Evolutionary conservation across 2,888 invertebrate species (phyloP).

Genomic region (Trichacis sp.): DNA sequence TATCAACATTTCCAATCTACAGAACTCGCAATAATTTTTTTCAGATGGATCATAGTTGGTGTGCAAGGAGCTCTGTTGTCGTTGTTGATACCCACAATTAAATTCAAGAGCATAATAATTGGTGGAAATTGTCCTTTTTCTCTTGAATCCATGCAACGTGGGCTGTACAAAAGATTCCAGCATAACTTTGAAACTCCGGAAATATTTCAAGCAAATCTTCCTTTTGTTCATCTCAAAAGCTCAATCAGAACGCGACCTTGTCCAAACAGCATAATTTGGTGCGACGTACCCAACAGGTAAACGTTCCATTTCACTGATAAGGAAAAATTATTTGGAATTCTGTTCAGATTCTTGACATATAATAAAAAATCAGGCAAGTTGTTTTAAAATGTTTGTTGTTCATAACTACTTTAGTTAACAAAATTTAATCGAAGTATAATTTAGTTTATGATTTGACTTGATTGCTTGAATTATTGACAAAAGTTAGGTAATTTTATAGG

Average conservation of each 20-base stretch:
- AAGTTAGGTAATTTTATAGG: conserved; percentile 68
- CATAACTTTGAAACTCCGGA: conserved; percentile 42
- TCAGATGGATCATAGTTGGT: conserved; percentile 86
- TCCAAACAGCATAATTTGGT: conserved; percentile 76
- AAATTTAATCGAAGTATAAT: neutral
- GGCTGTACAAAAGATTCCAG: conserved; percentile 68
- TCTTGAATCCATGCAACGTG: conserved; percentile 73
- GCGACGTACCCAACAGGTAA: conserved; percentile 68
- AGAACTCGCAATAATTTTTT: conserved; percentile 4
- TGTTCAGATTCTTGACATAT: too few species aligned
- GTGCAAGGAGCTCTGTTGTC: conserved; percentile 86
- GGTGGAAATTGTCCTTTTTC: conserved; percentile 77
- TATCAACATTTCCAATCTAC: too few species aligned
- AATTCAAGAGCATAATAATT: conserved; percentile 78
- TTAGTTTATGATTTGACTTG: too few species aligned
- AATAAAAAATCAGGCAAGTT: too few species aligned
- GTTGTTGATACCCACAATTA: conserved; percentile 78
- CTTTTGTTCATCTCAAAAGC: conserved; percentile 69
- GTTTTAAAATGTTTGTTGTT: too few species aligned
- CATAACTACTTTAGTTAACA: too few species aligned
- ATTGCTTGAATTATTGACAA: too few species aligned
- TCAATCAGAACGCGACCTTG: conserved; percentile 70
- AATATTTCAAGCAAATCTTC: conserved; percentile 61
- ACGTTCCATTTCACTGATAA: too few species aligned
- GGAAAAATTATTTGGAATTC: too few species aligned